A percentile compares a stretch with the other conserved stretches of the same genome.
phyloP scores from a whole-genome alignment of 2,888 invertebrate genomes.

The Meghimatium bilineatum region DNA sequence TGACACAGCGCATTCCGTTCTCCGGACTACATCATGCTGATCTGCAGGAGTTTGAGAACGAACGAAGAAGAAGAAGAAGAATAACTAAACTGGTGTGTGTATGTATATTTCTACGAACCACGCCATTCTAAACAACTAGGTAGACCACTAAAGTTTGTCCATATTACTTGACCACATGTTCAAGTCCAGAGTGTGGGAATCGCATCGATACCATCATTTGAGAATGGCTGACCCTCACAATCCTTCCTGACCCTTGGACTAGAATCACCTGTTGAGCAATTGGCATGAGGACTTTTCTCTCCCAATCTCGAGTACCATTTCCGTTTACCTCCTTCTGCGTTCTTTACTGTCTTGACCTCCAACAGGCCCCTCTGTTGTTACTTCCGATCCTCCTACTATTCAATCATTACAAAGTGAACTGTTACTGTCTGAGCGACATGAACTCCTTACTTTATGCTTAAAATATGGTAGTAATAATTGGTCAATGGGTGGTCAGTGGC shows the following conservation, averaged over 20 bases:
- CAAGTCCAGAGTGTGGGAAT: slow-evolving; percentile 2
- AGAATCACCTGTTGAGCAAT: neutral
- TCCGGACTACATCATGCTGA: no score
- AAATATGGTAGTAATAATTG: no score
- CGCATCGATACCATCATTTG: neutral
- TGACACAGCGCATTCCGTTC: no score
- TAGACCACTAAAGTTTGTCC: neutral
- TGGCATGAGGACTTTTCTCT: neutral
- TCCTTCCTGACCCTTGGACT: neutral
- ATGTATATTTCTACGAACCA: neutral
- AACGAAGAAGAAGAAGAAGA: no score
- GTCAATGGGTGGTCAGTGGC: no score
- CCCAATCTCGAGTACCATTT: neutral
- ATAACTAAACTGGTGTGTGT: no score
- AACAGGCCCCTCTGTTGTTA: neutral
- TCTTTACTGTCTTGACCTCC: neutral
- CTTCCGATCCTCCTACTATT: neutral
- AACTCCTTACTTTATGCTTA: neutral
- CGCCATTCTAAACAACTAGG: neutral
- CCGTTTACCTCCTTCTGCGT: neutral
- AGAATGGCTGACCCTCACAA: neutral
- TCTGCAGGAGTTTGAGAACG: no score
- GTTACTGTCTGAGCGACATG: neutral
- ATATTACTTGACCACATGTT: neutral
- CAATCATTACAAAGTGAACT: neutral